Evolutionary conservation across 2,113 vertebrate genomes (phyloP).

Genomic region (Alces alces): DNA sequence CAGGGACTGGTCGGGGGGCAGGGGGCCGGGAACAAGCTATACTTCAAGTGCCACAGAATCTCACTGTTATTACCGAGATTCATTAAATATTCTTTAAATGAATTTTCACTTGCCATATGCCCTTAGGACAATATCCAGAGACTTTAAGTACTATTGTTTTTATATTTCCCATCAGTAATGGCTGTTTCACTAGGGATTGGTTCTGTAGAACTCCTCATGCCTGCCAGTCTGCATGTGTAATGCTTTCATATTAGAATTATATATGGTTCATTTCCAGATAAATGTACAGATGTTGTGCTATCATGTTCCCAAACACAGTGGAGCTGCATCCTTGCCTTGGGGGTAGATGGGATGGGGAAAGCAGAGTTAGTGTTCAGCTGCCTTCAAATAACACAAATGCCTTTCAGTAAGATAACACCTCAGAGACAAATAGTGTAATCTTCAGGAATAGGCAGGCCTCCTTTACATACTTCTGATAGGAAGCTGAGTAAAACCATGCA

Average conservation of each 20-base stretch:
- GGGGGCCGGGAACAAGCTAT: not conserved
- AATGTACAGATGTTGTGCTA: not conserved
- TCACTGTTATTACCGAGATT: not conserved
- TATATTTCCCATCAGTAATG: not conserved
- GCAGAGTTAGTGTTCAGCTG: not conserved
- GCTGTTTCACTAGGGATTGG: not conserved
- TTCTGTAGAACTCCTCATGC: not conserved
- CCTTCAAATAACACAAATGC: not conserved
- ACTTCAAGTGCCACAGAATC: not conserved
- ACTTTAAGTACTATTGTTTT: not conserved
- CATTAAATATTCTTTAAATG: conserved; percentile 6
- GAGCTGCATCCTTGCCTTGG: not conserved
- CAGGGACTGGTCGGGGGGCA: no score
- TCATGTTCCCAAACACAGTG: not conserved
- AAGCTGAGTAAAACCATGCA: not conserved
- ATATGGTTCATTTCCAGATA: not conserved
- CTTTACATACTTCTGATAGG: not conserved
- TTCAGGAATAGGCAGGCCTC: not conserved
- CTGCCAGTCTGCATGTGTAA: not conserved
- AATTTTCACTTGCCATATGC: not conserved
- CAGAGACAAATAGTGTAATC: not conserved
- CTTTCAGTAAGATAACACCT: not conserved
- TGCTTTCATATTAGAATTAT: not conserved
- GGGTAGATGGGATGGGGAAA: not conserved
- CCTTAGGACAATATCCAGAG: not conserved